Evolutionary conservation across 2,888 invertebrate genomes (phyloP), one percentile per base, ranked within the genome.

Genomic region (Drosophila conformis): DNA sequence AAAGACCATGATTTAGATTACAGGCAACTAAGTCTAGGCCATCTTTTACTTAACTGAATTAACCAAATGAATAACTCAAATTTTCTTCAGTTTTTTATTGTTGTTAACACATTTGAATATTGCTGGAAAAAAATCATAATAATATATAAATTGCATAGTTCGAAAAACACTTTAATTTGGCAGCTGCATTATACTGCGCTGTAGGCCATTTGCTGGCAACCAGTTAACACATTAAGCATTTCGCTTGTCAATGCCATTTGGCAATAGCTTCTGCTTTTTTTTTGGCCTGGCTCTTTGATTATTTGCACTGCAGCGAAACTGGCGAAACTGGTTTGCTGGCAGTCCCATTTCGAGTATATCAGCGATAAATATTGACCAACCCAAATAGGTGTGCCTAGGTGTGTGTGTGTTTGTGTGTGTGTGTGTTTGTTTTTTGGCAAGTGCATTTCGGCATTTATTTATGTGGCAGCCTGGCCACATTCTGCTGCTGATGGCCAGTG

Each of bases 391-490:
- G 27, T 57, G 35, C 40, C 38, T 38, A 38, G 18, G 7, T 25
- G 31, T 21, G 38, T 29, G 48, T 48, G 40, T 49, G 46, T 73
- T 58, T 70, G 54, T 54, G n/a, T 42, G 13, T 21, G 35, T 27
- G 35, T 33, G 27, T 33, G 15, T 48, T 31, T 64, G 69, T 77
- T 36, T 64, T 87, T 89, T 72, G 77, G 58, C 76, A 74, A 85
- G 89, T 89, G 87, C 87, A 89, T 77, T 85, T 85, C 69, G 77
- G 82, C 82, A 82, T 85, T 87, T 83, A 83, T 83, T 75, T 73
- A 73, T 74, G 82, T 73, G 73, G 48, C 86, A 86, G 75, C 68
- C 73, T 76, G 80, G 72, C 73, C 69, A 65, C 68, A 73, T 66
- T 73, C 21, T 57, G 65, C 71, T 48, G 51, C 63, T 38, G 51